Percentiles rank a stretch among this genome's conserved stretches.
phyloP scores from a whole-genome alignment of 2,797 vertebrate species.

The Danio kyathit region DNA sequence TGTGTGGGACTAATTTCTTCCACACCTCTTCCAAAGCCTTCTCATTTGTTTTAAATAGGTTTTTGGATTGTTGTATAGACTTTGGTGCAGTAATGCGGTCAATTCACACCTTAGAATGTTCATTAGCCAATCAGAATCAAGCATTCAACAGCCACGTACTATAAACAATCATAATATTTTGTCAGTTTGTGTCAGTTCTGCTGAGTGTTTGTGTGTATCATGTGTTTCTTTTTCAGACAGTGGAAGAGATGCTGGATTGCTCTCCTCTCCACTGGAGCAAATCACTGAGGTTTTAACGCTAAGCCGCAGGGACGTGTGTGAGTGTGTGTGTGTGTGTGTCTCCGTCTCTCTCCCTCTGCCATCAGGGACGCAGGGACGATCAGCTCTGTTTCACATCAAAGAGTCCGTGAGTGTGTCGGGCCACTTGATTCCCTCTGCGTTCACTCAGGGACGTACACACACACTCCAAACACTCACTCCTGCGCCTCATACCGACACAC shows the following conservation, averaged over 20 bases:
- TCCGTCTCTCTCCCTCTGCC: conserved; percentile 24
- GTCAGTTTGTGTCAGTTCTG: neutral
- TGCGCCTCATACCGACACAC: neutral
- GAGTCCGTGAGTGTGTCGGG: conserved; percentile 35
- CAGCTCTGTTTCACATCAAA: conserved; percentile 50
- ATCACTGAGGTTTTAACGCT: conserved; percentile 7
- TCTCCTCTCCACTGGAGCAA: conserved; percentile 11
- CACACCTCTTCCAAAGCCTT: too few species aligned
- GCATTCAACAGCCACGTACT: too few species aligned
- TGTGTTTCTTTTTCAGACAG: neutral
- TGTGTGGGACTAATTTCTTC: too few species aligned
- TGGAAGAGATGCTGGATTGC: neutral
- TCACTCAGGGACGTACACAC: neutral
- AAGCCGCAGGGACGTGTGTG: neutral
- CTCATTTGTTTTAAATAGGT: too few species aligned
- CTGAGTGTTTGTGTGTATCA: neutral
- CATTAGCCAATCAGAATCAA: too few species aligned
- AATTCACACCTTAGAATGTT: too few species aligned
- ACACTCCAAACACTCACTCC: conserved; percentile 12
- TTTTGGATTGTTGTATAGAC: too few species aligned
- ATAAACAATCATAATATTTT: neutral
- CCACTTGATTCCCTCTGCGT: conserved; percentile 8
- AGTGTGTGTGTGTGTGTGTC: too few species aligned
- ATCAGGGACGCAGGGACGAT: conserved; percentile 37
- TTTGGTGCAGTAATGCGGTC: too few species aligned